Conservation (phyloP, 1,140 invertebrate genomes). For the Caligus rogercresseyi region DNA sequence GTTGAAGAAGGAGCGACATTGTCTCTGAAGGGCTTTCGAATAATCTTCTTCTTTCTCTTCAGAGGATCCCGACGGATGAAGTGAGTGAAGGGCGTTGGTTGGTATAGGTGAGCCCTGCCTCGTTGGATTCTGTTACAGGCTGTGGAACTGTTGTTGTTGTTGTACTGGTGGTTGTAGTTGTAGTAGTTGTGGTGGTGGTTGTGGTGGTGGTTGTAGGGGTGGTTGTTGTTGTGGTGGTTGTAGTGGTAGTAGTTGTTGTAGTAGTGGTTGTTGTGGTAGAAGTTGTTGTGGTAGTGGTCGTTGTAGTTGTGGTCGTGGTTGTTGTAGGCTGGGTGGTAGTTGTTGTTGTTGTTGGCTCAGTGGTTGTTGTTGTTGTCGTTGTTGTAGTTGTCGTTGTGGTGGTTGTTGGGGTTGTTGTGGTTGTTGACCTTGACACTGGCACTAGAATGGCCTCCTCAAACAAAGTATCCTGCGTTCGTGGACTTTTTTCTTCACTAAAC, state of each 20-base stretch:
- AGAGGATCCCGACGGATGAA: neutral
- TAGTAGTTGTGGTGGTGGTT: neutral
- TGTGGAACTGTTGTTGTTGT: too few species aligned
- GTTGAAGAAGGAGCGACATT: neutral
- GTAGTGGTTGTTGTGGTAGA: neutral
- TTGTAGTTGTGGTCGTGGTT: neutral
- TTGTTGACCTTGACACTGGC: neutral
- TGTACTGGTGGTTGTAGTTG: too few species aligned
- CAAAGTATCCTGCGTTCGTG: neutral
- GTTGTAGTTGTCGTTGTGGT: slow-evolving; percentile 1
- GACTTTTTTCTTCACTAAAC: neutral
- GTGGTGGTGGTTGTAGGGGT: neutral
- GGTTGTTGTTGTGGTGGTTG: neutral
- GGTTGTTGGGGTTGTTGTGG: neutral
- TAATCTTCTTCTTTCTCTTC: neutral
- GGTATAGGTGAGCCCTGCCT: neutral
- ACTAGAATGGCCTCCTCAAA: neutral
- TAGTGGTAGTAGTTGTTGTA: neutral
- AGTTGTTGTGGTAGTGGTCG: neutral
- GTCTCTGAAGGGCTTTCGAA: neutral
- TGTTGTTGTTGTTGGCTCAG: neutral
- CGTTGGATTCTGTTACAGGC: neutral
- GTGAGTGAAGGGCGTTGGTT: neutral
- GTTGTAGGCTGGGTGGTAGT: neutral
- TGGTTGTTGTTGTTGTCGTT: slow-evolving; percentile 2